These are phyloP conservation scores for Nesogale talazaci DNA, from an alignment of 2,113 vertebrate genomes.

Conservation along the genomic window DNA sequence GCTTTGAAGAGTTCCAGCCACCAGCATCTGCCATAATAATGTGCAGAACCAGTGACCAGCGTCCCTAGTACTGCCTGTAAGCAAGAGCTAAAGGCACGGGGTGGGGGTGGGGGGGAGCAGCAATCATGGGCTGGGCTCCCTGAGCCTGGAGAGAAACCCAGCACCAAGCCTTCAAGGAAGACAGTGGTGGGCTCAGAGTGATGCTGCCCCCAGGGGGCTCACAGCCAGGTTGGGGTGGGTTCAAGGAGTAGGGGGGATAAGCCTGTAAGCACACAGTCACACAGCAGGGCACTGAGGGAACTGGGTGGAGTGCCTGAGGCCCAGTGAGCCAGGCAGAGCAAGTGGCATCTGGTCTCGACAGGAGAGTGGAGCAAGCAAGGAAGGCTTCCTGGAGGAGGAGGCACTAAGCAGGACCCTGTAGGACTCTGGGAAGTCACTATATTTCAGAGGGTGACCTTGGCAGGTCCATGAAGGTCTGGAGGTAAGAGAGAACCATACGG, in stretches of 20 bases:
- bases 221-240: not conserved
- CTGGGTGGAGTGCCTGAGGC: not conserved
- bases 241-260: too few species aligned
- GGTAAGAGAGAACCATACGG: too few species aligned
- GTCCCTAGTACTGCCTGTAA: not conserved
- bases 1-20: not conserved
- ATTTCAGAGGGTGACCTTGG: not conserved
- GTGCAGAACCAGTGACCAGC: not conserved
- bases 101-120: too few species aligned
- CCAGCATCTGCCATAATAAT: not conserved
- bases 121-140: too few species aligned
- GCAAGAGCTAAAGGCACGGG: too few species aligned
- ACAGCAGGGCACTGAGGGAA: not conserved
- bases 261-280: not conserved
- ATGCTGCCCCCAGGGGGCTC: not conserved
- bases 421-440: not conserved
- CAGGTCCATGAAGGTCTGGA: not conserved
- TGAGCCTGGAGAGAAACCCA: too few species aligned
- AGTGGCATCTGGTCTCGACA: not conserved
- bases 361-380: not conserved
- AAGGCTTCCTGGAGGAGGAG: slow-evolving; percentile 31
- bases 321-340: not conserved
- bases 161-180: not conserved
- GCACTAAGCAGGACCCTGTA: not conserved
- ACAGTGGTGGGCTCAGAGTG: not conserved